Evolutionary conservation across 2,888 invertebrate species (phyloP).

Genomic region (Tachina grossa): DNA sequence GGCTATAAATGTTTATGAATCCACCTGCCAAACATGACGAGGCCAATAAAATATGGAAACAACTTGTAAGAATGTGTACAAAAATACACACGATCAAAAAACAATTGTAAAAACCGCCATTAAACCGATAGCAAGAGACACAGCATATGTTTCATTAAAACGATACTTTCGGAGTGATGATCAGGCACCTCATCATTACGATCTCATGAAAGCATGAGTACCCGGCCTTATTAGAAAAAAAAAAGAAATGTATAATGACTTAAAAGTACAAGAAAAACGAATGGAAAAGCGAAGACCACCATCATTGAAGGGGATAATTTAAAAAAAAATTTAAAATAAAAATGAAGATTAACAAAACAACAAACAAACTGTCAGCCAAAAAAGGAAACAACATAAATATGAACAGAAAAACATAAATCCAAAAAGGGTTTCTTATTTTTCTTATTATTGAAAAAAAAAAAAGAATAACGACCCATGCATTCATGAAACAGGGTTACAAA

Average conservation of each 20-base stretch:
- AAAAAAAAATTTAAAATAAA: constrained; percentile 32
- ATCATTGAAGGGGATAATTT: constrained; percentile 54
- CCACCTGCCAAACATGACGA: constrained; percentile 70
- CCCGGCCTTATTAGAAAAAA: constrained; percentile 22
- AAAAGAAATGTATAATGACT: background rate
- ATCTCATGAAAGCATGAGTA: constrained; percentile 7
- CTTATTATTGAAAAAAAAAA: background rate
- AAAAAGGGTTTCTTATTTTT: constrained; percentile 49
- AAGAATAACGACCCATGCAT: background rate
- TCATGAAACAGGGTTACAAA: background rate
- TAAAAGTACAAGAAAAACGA: background rate
- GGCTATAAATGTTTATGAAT: constrained; percentile 67
- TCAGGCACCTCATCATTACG: constrained; percentile 40
- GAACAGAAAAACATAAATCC: constrained; percentile 11
- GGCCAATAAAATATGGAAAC: constrained; percentile 56
- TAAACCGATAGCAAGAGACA: constrained; percentile 49
- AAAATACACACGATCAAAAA: constrained; percentile 29
- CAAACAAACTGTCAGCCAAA: constrained; percentile 18
- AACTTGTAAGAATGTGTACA: constrained; percentile 41
- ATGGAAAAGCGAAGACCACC: constrained; percentile 59
- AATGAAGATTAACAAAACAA: constrained; percentile 58
- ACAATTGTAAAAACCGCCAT: constrained; percentile 54
- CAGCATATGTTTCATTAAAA: constrained; percentile 59
- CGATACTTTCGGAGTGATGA: constrained; percentile 35
- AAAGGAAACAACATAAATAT: constrained; percentile 38